Evolutionary conservation across 2,113 vertebrate species (phyloP), one percentile per base, ranked within the genome.

Genomic region (Platysteira castanea): DNA sequence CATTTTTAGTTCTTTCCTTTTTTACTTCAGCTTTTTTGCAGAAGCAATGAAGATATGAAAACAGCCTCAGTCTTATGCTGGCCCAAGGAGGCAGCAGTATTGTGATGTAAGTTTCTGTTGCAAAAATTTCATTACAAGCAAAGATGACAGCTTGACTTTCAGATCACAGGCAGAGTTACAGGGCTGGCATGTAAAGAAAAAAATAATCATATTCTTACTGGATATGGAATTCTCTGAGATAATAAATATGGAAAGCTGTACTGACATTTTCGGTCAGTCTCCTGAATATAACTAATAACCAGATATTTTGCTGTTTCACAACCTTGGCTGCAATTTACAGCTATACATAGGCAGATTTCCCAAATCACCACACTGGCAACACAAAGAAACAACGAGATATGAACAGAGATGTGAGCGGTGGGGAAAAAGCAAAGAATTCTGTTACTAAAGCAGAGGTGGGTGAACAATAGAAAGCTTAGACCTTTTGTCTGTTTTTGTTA

Each of bases 81-180:
- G 35, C 86, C 86, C 30, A 86, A 67, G 37, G 56, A 90, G 59
- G 67, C 68, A 93, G 50, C 39, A 92, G 74, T 70, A 63, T 20
- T 78, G 30, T 75, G 81, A 84, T 0, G 2, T 46, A 92, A 59
- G 15, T 78, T 87, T 90, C 83, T 81, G 54, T 35, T 70, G 83
- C 21, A 90, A 73, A 90, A 92, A 87, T 87, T 2, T 83, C 42
- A 89, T 70, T 93, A 89, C 83, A 90, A 86, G 35, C 52, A 85
- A 93, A 74, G 60, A 74, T 21, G 68, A 88, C 90, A 87, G 77
- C 44, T 89, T 84, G 89, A 81, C 59, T 93, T 95, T 80, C 49
- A 88, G 85, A 93, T 85, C 50, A 53, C 53, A 84, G 52, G 35
- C 83, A 90, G 71, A 95, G 56, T 87, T 89, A 92, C 15, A 59